Conservation (phyloP, 2,888 invertebrate species). For the Lasioglossum leucozonium region DNA sequence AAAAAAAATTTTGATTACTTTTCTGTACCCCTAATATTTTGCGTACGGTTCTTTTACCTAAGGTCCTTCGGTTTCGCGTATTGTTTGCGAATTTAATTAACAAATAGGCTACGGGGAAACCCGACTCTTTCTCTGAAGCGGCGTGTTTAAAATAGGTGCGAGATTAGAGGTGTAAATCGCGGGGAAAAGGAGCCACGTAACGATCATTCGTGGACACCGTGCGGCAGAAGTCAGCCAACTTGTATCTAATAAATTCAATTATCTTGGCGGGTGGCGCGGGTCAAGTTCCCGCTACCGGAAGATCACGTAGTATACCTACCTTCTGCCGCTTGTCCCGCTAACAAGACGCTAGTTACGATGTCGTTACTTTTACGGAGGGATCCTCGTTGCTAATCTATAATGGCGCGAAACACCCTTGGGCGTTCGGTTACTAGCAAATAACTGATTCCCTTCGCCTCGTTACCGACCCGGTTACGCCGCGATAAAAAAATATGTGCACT, state of each 20-base stretch:
- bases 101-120: background rate
- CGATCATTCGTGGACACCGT: constrained; percentile 39
- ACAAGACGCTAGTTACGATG: constrained; percentile 76
- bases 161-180: constrained; percentile 26
- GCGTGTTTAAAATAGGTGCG: background rate
- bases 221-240: constrained; percentile 36
- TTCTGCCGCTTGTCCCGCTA: constrained; percentile 75
- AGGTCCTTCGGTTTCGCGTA: too few species aligned
- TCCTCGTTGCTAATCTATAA: constrained; percentile 49
- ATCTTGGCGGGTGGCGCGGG: constrained; percentile 69
- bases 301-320: constrained; percentile 68
- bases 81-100: background rate
- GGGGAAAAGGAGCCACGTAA: constrained; percentile 21
- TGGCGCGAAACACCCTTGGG: constrained; percentile 18
- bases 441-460: constrained; percentile 46
- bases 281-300: constrained; percentile 73
- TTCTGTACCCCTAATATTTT: too few species aligned
- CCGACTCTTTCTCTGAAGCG: background rate
- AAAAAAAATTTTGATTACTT: too few species aligned
- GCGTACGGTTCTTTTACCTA: background rate
- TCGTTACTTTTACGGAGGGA: constrained; percentile 62
- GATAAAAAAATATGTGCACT: constrained; percentile 14
- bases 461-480: constrained; percentile 32
- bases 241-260: constrained; percentile 77
- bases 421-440: constrained; percentile 39